phyloP scores from a whole-genome alignment of 35 echinoderm and acorn worm genomes.

The Ophioderma brevispina region DNA sequence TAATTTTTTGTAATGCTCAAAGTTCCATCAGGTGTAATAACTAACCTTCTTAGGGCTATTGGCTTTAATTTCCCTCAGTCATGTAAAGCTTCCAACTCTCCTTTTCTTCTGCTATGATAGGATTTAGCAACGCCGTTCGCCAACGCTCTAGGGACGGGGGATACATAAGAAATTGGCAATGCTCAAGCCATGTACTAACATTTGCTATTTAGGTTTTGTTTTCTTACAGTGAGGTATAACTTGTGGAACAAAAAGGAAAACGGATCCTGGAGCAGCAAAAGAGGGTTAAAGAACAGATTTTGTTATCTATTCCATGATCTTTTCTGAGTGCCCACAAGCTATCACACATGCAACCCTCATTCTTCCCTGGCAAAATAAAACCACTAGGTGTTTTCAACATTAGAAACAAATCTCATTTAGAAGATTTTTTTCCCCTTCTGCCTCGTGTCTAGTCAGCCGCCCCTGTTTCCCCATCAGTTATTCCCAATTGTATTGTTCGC shows the following conservation, averaged over 20 bases:
- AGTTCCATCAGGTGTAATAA: slow-evolving; percentile 52
- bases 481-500: neutral
- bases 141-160: neutral
- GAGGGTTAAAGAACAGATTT: neutral
- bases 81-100: neutral
- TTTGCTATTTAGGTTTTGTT: neutral
- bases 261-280: neutral
- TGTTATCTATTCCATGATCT: neutral
- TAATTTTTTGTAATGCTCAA: slow-evolving; percentile 47
- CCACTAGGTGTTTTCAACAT: too few relatives aligned
- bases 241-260: neutral
- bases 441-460: neutral
- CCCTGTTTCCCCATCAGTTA: neutral
- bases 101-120: neutral
- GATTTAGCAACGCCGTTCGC: neutral
- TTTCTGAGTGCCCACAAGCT: neutral
- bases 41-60: slow-evolving; percentile 2
- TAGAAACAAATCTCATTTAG: neutral
- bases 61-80: neutral
- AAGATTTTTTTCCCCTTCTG: neutral
- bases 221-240: neutral
- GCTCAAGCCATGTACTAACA: neutral
- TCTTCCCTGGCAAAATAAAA: neutral
- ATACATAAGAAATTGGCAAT: neutral
- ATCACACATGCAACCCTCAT: neutral